Base-by-base conservation (phyloP, 2,113 vertebrate genomes). In the Tupaia tana region DNA sequence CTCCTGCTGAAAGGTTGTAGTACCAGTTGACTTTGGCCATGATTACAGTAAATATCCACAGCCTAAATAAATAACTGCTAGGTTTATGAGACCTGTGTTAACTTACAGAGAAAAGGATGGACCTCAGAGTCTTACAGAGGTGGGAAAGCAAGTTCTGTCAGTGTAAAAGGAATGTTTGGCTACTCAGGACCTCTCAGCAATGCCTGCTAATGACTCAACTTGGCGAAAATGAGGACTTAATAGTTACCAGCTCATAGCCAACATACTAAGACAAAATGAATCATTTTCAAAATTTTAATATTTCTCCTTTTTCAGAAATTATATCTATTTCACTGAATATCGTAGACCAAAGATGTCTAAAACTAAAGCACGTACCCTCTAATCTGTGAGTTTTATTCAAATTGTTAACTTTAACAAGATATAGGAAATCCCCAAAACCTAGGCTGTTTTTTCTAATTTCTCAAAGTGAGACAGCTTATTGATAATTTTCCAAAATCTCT, bases 401-500 rank as follows among this genome's bases (percentile, higher is more conserved):
- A 66, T 19, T 66, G 29, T 73, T 78, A 92, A 71, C 43, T 88
- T 52, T 64, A 64, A 78, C 19, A 24, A 31, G 0, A 25, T 74
- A 1, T 22, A 52, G 15, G 13, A 75, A 89, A 75, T 71, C 10
- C 18, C 14, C 7, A 31, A 85, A 9, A 2, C 24, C 25, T 6
- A 29, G n/a, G 4, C 6, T 52, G 11, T 83, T 34, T 74, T 86
- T 29, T 24, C 29, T 27, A 3, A 14, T 85, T 93, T 66, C 24
- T 58, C 54, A 31, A 93, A 66, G 4, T 66, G 16, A 63, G 34
- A n/a, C 34, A 54, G 15, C 18, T 16, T 56, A 58, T 19, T 61
- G 16, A 70, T 9, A 20, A 18, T 61, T 71, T 73, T 96, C 75
- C 12, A 66, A 63, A 96, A 15, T 73, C 19, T 90, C 69, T 20